Evolutionary conservation across 37 sponge, comb jelly and placozoan genomes (phyloP).

Genomic region (Cladorhizidae sp.): DNA sequence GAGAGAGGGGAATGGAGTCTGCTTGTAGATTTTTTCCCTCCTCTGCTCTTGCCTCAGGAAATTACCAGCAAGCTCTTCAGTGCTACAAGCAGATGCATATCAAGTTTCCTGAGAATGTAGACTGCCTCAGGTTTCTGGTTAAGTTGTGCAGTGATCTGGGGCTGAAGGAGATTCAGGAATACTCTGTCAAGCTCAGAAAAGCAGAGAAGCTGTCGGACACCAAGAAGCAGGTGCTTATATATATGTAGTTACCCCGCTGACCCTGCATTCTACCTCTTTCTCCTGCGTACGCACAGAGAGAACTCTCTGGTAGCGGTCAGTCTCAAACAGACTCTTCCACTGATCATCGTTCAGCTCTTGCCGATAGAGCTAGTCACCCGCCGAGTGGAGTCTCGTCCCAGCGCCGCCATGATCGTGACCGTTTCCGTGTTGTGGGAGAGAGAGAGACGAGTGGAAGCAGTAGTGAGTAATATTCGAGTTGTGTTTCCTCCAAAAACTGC

Average conservation of each 20-base stretch:
- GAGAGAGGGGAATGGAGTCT: no score
- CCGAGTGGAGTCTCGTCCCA: no score
- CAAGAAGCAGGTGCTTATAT: slow-evolving; percentile 28
- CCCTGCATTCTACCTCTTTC: not conserved
- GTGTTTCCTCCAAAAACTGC: no score
- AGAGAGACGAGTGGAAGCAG: slow-evolving; percentile 32
- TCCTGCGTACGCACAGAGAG: no score
- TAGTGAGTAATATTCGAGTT: no score
- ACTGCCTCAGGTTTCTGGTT: slow-evolving; percentile 91
- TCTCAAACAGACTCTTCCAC: no score
- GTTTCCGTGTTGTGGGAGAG: not conserved
- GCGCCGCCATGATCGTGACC: no score
- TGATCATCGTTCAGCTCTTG: no score
- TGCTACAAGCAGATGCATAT: slow-evolving; percentile 85
- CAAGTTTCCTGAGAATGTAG: slow-evolving; percentile 91
- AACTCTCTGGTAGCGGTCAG: no score
- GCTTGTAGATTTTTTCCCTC: no score
- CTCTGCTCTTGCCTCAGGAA: slow-evolving; percentile 50
- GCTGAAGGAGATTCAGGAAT: slow-evolving; percentile 88
- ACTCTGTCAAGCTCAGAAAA: slow-evolving; percentile 77
- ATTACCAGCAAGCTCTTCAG: slow-evolving; percentile 89
- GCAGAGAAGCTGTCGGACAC: slow-evolving; percentile 81
- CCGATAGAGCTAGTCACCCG: no score
- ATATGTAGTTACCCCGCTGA: not conserved
- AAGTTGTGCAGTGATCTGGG: slow-evolving; percentile 89